These are phyloP conservation scores for Accipiter virgatus DNA, from an alignment of 2,113 vertebrate species.

Conservation along the genomic window DNA sequence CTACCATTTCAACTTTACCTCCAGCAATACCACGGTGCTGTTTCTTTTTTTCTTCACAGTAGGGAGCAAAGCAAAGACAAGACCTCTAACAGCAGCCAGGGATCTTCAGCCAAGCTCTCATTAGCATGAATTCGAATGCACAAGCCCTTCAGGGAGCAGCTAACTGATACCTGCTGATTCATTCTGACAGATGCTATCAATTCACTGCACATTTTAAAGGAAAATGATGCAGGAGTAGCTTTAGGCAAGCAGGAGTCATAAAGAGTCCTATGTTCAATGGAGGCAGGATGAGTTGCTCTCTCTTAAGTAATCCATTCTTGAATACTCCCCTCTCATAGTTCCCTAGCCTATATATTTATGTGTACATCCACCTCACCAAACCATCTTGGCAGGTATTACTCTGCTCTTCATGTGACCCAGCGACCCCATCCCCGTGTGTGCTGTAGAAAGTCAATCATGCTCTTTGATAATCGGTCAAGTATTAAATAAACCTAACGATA, in stretches of 20 bases:
- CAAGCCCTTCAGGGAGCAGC: background rate
- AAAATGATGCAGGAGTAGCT: background rate
- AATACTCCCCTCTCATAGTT: background rate
- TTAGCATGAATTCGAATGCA: background rate
- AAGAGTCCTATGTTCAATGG: background rate
- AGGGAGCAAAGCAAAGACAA: background rate
- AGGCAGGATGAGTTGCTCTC: background rate
- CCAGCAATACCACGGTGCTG: background rate
- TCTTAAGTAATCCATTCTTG: background rate
- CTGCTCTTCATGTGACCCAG: background rate
- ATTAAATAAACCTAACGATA: background rate
- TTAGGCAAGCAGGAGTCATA: background rate
- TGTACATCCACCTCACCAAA: background rate
- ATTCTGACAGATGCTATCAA: constrained; percentile 7
- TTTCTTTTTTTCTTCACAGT: background rate
- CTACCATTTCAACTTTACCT: background rate
- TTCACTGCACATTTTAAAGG: background rate
- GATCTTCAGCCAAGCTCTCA: background rate
- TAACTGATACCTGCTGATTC: constrained; percentile 2
- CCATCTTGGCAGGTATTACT: background rate
- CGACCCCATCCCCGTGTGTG: background rate
- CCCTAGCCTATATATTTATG: background rate
- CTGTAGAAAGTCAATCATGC: background rate
- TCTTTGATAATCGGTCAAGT: background rate
- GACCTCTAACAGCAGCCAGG: background rate